These are phyloP conservation scores for Pelosia muscerda DNA, from an alignment of 2,888 invertebrate genomes.

Conservation along the genomic window DNA sequence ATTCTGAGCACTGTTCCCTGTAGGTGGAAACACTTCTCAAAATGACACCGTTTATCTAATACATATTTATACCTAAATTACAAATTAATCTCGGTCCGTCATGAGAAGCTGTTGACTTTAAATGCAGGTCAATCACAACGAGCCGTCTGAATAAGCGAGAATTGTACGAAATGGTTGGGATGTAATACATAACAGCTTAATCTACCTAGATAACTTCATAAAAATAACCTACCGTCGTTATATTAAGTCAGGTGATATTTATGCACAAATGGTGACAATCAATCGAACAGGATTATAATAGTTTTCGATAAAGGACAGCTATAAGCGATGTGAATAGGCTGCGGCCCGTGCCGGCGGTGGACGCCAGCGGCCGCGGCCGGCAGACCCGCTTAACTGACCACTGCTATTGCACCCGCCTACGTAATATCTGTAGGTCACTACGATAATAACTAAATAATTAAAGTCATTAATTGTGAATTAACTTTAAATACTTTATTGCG, in stretches of 20 bases:
- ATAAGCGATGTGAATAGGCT: conserved; percentile 79
- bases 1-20: conserved; percentile 77
- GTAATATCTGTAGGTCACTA: conserved; percentile 61
- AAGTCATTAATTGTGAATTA: conserved; percentile 82
- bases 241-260: conserved; percentile 79
- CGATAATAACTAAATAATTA: conserved; percentile 73
- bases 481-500: conserved; percentile 87
- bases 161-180: conserved; percentile 72
- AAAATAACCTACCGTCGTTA: conserved; percentile 84
- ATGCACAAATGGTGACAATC: conserved; percentile 68
- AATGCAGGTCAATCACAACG: conserved; percentile 81
- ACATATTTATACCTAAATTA: conserved; percentile 83
- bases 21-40: conserved; percentile 75
- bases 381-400: conserved; percentile 9
- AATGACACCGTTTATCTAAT: conserved; percentile 82
- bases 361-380: conserved; percentile 1
- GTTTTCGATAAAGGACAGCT: conserved; percentile 49
- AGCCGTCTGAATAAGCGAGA: conserved; percentile 68
- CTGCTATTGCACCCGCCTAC: conserved; percentile 54
- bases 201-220: conserved; percentile 85
- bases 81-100: conserved; percentile 82
- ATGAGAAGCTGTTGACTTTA: conserved; percentile 78
- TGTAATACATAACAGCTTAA: conserved; percentile 86
- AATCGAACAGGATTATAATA: conserved; percentile 57
- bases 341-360: conserved; percentile 33